These are phyloP conservation scores for Mallotus villosus DNA, from an alignment of 2,797 vertebrate species.

Conservation along the genomic window DNA sequence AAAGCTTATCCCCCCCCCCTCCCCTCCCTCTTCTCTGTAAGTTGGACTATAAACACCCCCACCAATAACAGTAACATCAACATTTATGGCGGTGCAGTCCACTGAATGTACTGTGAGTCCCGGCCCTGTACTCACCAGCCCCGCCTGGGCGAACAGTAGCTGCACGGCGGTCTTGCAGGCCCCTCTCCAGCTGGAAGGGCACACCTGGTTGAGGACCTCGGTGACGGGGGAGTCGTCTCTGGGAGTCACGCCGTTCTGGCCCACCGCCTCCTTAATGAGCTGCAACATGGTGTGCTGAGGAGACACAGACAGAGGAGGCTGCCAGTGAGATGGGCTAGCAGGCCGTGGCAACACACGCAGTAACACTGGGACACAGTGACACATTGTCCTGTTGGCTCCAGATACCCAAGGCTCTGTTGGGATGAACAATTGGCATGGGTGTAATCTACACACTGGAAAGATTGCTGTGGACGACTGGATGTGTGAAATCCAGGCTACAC, in stretches of 20 bases:
- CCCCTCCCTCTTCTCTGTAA: no score
- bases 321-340: conserved; percentile 13
- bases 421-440: no score
- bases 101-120: neutral
- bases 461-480: no score
- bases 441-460: no score
- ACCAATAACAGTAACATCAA: no score
- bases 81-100: neutral
- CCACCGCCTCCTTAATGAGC: conserved; percentile 92
- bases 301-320: conserved; percentile 24
- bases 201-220: conserved; percentile 96
- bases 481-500: no score
- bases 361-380: neutral
- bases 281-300: conserved; percentile 92
- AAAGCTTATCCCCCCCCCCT: neutral
- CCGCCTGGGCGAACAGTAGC: conserved; percentile 95
- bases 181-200: conserved; percentile 96
- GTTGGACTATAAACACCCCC: no score
- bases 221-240: conserved; percentile 91
- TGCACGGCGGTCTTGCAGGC: conserved; percentile 98
- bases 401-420: neutral
- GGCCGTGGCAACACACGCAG: conserved; percentile 5
- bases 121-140: conserved; percentile 83
- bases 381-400: neutral
- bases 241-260: conserved; percentile 87